Conservation (phyloP, 2,888 invertebrate species). For the Amiota mariae region DNA sequence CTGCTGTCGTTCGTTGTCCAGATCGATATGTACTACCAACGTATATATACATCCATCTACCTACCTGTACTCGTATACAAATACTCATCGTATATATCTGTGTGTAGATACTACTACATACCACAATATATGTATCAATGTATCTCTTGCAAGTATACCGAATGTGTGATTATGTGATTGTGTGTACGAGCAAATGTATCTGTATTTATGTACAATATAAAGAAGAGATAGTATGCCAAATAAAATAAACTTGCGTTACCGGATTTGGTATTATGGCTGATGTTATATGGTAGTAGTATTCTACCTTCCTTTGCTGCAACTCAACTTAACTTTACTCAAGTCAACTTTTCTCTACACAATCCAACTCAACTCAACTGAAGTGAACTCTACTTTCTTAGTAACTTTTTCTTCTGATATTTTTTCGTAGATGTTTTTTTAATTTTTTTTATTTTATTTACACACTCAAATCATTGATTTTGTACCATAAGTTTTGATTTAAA, state of each 20-base stretch:
- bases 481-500: background rate
- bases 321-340: too few relatives aligned
- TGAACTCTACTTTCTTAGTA: conserved; percentile 22
- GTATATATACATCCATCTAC: too few relatives aligned
- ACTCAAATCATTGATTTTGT: too few relatives aligned
- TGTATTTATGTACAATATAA: conserved; percentile 30
- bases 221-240: conserved; percentile 34
- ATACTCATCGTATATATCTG: too few relatives aligned
- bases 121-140: too few relatives aligned
- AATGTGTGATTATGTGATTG: conserved; percentile 19
- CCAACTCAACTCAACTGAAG: conserved; percentile 32
- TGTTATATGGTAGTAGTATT: conserved; percentile 33
- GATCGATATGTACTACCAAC: too few relatives aligned
- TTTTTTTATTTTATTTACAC: conserved; percentile 22
- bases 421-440: conserved; percentile 23
- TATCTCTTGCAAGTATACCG: too few relatives aligned
- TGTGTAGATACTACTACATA: too few relatives aligned
- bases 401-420: conserved; percentile 29
- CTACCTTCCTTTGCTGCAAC: too few relatives aligned
- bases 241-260: conserved; percentile 65
- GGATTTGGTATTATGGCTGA: conserved; percentile 57
- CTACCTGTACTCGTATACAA: too few relatives aligned
- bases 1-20: too few relatives aligned
- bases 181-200: conserved; percentile 59
- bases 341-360: background rate